Conservation (phyloP, 2,888 invertebrate species). For the Ormyrus rosae region DNA sequence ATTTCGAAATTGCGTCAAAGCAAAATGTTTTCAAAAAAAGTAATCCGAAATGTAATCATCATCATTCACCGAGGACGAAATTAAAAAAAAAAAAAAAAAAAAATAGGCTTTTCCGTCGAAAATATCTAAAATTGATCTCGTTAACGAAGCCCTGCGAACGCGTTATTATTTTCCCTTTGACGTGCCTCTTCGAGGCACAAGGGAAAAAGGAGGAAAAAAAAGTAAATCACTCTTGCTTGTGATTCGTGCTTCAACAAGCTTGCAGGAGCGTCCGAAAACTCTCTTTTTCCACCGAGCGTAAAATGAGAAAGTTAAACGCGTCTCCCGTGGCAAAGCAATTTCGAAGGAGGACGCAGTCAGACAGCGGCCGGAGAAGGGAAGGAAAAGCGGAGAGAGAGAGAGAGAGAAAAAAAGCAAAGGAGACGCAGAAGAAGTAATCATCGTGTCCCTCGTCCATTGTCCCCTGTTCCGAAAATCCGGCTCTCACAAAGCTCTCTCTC, state of each 20-base stretch:
- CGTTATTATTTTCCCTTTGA: constrained; percentile 27
- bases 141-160: neutral
- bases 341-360: constrained; percentile 17
- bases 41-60: no score
- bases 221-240: constrained; percentile 44
- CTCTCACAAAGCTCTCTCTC: constrained; percentile 22
- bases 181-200: neutral
- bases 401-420: neutral
- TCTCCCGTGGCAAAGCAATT: constrained; percentile 52
- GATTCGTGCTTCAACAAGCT: constrained; percentile 38
- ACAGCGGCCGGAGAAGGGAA: neutral
- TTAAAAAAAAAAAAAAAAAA: no score
- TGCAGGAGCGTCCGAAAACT: constrained; percentile 41
- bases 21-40: no score
- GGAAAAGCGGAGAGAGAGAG: neutral
- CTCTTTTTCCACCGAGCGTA: constrained; percentile 54
- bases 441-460: constrained; percentile 51
- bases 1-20: no score
- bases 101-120: no score
- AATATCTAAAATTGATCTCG: no score
- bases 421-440: constrained; percentile 48
- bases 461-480: constrained; percentile 47
- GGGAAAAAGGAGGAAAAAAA: neutral
- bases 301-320: constrained; percentile 58
- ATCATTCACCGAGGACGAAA: no score